phyloP scores from a whole-genome alignment of 2,113 vertebrate genomes.

The Chascanopsetta lugubris region DNA sequence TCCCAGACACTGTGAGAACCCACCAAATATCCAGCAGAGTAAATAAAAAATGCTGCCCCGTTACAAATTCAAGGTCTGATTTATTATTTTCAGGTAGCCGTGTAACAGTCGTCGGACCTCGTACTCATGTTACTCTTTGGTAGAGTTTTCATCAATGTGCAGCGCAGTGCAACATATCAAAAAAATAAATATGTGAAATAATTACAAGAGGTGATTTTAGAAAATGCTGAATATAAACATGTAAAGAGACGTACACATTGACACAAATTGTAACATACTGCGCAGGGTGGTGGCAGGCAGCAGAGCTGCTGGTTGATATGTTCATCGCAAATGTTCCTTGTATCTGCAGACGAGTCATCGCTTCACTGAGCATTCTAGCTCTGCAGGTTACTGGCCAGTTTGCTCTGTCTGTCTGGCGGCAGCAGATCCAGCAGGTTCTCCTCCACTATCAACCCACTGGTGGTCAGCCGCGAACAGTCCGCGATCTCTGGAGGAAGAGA shows the following conservation, averaged over 20 bases:
- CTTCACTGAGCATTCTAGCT: no score
- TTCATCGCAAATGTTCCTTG: no score
- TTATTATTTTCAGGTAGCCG: neutral
- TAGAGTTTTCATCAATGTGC: neutral
- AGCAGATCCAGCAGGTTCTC: conserved; percentile 81
- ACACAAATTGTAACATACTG: neutral
- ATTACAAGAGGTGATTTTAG: conserved; percentile 3
- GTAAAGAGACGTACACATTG: neutral
- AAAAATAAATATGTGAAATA: neutral
- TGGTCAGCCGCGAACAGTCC: conserved; percentile 78
- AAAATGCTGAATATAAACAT: conserved; percentile 12
- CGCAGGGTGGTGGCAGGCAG: no score
- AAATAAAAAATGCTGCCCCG: neutral
- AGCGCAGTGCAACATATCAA: neutral
- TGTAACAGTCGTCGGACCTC: neutral
- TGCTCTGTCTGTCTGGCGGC: conserved; percentile 78
- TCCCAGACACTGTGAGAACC: neutral
- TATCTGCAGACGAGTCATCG: neutral
- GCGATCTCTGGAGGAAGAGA: conserved; percentile 81
- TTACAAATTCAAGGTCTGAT: neutral
- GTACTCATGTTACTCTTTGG: neutral
- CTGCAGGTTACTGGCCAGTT: conserved; percentile 59
- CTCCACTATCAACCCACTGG: conserved; percentile 81
- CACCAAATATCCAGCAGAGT: conserved; percentile 1
- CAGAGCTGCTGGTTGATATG: no score